phyloP scores from a whole-genome alignment of 2,888 invertebrate species.

The Rhingia rostrata region DNA sequence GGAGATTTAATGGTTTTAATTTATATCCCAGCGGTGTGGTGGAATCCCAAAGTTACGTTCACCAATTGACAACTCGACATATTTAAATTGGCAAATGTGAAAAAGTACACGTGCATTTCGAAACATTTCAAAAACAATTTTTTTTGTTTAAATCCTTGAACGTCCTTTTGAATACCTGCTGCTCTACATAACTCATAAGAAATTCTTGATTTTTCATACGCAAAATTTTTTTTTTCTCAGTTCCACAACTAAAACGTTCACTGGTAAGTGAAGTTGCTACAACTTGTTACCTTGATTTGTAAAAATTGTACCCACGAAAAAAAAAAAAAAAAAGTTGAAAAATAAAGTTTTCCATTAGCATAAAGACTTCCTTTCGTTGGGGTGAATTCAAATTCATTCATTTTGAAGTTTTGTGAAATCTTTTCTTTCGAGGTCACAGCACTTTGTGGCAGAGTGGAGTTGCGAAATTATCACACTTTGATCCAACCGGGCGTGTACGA shows the following conservation, averaged over 20 bases:
- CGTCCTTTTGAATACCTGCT: background rate
- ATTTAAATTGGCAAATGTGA: background rate
- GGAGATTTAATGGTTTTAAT: slow-evolving; percentile 30
- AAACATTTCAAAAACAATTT: background rate
- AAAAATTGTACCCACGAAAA: slow-evolving; percentile 29
- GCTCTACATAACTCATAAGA: slow-evolving; percentile 8
- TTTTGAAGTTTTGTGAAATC: slow-evolving; percentile 53
- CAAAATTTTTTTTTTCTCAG: slow-evolving; percentile 16
- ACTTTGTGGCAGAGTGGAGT: slow-evolving; percentile 31
- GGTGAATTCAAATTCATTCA: slow-evolving; percentile 67
- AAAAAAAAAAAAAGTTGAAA: background rate
- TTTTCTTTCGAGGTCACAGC: slow-evolving; percentile 36
- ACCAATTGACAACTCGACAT: background rate
- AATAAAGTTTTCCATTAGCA: slow-evolving; percentile 63
- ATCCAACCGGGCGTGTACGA: slow-evolving; percentile 21
- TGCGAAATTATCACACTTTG: slow-evolving; percentile 49
- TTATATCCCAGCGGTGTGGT: slow-evolving; percentile 1
- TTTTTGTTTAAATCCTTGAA: background rate
- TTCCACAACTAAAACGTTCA: background rate
- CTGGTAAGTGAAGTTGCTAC: slow-evolving; percentile 8
- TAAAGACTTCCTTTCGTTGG: slow-evolving; percentile 59
- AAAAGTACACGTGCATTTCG: background rate
- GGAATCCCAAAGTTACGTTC: slow-evolving; percentile 19
- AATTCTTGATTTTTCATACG: slow-evolving; percentile 34
- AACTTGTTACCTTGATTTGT: slow-evolving; percentile 31